These are phyloP conservation scores for Cyphomyrmex costatus DNA, from an alignment of 1,140 invertebrate genomes.

Conservation along the genomic window DNA sequence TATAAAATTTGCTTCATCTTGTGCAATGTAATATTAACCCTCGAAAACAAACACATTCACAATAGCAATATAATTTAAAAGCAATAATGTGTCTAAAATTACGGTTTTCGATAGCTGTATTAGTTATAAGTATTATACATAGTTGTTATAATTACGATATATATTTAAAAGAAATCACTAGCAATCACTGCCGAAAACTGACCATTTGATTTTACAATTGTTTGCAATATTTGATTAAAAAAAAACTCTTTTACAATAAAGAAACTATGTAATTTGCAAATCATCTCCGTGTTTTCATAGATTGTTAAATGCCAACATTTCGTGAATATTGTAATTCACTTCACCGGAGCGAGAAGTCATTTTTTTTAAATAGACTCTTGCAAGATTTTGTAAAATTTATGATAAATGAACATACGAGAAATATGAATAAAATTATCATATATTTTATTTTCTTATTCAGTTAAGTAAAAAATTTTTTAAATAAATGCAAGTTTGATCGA, in stretches of 20 bases:
- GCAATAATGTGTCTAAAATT: background rate
- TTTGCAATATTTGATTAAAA: background rate
- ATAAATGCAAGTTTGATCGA: background rate
- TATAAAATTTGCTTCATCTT: background rate
- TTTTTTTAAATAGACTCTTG: background rate
- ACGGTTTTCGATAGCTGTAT: background rate
- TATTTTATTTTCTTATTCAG: slow-evolving; percentile 6
- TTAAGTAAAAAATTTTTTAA: background rate
- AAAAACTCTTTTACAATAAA: too few species aligned
- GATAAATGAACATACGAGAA: background rate
- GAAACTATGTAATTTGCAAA: too few species aligned
- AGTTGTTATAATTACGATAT: background rate
- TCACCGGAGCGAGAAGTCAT: too few species aligned
- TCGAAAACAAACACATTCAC: background rate
- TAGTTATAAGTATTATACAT: background rate
- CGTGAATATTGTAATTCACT: too few species aligned
- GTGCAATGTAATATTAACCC: background rate
- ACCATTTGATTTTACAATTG: background rate
- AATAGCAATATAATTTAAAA: background rate
- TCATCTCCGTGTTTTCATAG: too few species aligned
- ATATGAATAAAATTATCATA: background rate
- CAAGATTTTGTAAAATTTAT: slow-evolving; percentile 6
- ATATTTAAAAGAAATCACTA: slow-evolving; percentile 15
- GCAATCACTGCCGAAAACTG: too few species aligned
- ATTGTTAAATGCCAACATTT: too few species aligned